Percentiles rank a stretch among this genome's conserved stretches.
phyloP scores from a whole-genome alignment of 2,888 invertebrate genomes.

The Amphipyra berbera region DNA sequence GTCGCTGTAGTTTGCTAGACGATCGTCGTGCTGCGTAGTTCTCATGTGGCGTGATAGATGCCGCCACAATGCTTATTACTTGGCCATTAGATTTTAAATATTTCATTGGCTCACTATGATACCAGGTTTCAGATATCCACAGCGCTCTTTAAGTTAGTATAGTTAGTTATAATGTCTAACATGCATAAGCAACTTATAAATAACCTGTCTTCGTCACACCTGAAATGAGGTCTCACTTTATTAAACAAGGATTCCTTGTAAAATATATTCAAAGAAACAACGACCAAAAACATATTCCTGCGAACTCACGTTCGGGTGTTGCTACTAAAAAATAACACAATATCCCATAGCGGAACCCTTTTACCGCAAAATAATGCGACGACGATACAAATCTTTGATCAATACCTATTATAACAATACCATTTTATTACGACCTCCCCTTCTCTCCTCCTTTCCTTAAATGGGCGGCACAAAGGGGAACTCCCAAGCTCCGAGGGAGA shows the following conservation, averaged over 20 bases:
- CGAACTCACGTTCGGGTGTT: conserved; percentile 29
- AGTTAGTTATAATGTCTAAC: too few relatives aligned
- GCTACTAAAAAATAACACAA: conserved; percentile 52
- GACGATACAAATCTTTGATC: conserved; percentile 66
- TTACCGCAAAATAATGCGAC: conserved; percentile 59
- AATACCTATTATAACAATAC: conserved; percentile 63
- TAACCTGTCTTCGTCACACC: too few relatives aligned
- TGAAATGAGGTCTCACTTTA: too few relatives aligned
- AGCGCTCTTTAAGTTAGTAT: too few relatives aligned
- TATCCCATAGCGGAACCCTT: conserved; percentile 46
- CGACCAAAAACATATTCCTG: conserved; percentile 21
- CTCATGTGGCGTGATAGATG: too few relatives aligned
- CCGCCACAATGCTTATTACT: too few relatives aligned
- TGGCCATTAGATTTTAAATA: too few relatives aligned
- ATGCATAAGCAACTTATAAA: too few relatives aligned
- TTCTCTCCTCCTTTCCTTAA: conserved; percentile 5
- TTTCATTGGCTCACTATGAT: too few relatives aligned
- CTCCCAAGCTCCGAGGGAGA: conserved; percentile 19
- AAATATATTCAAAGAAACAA: conserved; percentile 21
- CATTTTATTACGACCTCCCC: conserved; percentile 48
- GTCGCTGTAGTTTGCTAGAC: too few relatives aligned
- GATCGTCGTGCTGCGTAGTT: too few relatives aligned
- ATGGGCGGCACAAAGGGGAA: not conserved
- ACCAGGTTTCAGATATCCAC: too few relatives aligned
- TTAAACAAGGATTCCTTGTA: not conserved